phyloP scores from a whole-genome alignment of 2,113 vertebrate genomes.

The Psittacula cyanocephala region DNA sequence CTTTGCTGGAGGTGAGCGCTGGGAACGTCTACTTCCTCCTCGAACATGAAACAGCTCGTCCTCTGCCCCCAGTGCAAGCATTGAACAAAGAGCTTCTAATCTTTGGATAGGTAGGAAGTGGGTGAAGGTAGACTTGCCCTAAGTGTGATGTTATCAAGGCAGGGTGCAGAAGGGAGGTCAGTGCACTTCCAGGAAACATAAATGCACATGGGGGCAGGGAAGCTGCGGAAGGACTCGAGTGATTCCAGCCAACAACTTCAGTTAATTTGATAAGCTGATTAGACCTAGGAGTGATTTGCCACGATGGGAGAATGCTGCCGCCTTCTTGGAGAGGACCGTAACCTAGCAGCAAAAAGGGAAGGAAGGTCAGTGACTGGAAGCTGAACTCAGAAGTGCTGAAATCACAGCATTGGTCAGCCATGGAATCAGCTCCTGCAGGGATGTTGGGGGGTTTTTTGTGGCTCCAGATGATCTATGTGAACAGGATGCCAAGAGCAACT shows the following conservation, averaged over 20 bases:
- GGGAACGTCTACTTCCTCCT: background rate
- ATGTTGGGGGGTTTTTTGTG: no score
- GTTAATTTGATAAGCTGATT: background rate
- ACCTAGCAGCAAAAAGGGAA: background rate
- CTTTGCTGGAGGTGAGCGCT: background rate
- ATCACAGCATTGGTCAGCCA: background rate
- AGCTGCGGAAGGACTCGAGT: background rate
- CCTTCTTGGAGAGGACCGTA: background rate
- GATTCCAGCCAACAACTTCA: background rate
- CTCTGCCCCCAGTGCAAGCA: background rate
- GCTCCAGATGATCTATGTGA: background rate
- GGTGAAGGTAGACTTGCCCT: background rate
- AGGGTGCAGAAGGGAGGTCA: background rate
- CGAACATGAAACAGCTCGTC: background rate
- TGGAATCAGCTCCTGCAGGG: background rate
- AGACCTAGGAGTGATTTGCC: background rate
- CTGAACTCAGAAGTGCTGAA: background rate
- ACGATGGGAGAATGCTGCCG: background rate
- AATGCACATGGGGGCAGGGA: fast-evolving
- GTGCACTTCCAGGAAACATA: fast-evolving
- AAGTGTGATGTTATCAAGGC: background rate
- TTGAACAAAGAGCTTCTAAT: background rate
- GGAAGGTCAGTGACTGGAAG: background rate
- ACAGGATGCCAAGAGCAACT: background rate
- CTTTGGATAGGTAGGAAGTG: background rate